Base-by-base conservation (phyloP, 1,140 invertebrate genomes). In the Diorhabda carinulata region DNA sequence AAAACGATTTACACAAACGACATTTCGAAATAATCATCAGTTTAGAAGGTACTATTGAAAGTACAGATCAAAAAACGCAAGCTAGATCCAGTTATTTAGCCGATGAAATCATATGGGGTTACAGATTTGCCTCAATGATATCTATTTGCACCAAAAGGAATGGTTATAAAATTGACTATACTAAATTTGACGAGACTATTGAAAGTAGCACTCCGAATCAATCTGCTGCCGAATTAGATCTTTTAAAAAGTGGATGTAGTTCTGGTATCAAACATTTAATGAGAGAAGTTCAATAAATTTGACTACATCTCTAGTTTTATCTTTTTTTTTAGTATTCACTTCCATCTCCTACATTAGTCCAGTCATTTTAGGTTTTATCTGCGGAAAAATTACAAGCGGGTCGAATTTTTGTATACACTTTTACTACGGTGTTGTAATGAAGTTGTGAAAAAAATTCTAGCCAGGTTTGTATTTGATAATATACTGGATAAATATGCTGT, bases 41-140 rank as follows among this genome's bases (percentile, higher is more conserved):
- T 82, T 84, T 97, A 79, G 88, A 70, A 43, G 69, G 63, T 45
- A 96, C 93, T 6, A 75, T 79, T 41, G 78, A 79, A 61, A 78
- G 76, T 70, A 79, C 78, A 9, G 78, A 77, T 7, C 78, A 79
- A 64, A 76, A 74, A 5, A 78, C 77, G 2, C 92, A 95, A 76
- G 92, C 92, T 2, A 84, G 96, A 9, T 95, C 94, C 25, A 74
- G 73, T 58, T 74, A 72, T 78, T 85, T 97, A 47, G 92, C 95
- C 0, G 90, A 88, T 56, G 97, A 99, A 82, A 91, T 98, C 57
- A 84, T 97, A 25, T 99, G 96, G 96, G 96, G 96, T 2, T 93
- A 98, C 79, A 87, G 94, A 64, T 98, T 97, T 79, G 90, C 93
- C 73, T 89, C 90, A 2, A 84, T 98, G 74, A 93, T 98, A 47